phyloP scores from a whole-genome alignment of 2,888 invertebrate species.

The Pyrocoelia pectoralis region DNA sequence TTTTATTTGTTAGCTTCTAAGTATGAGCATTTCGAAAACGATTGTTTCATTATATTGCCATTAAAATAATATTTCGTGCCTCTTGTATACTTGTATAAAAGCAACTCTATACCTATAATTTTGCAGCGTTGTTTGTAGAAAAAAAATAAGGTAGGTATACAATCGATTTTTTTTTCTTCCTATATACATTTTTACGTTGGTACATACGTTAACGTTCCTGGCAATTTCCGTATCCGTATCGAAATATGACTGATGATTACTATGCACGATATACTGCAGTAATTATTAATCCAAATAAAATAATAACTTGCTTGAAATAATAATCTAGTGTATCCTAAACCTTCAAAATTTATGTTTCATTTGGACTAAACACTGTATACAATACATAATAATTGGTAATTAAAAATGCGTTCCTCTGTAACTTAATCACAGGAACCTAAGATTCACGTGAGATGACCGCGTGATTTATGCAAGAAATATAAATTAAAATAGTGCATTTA shows the following conservation, averaged over 20 bases:
- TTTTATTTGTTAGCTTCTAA: conserved; percentile 21
- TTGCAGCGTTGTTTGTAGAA: conserved; percentile 46
- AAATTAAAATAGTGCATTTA: too few species aligned
- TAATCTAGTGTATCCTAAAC: too few species aligned
- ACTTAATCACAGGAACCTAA: too few species aligned
- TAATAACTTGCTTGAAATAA: too few species aligned
- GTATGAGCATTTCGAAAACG: conserved; percentile 22
- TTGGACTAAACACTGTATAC: too few species aligned
- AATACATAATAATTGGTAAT: too few species aligned
- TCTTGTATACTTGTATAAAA: conserved; percentile 28
- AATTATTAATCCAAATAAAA: too few species aligned
- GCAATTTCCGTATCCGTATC: conserved; percentile 59
- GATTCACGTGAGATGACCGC: too few species aligned
- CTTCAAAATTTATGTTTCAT: too few species aligned
- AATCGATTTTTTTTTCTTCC: conserved; percentile 52
- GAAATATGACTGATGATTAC: conserved; percentile 59
- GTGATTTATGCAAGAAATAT: too few species aligned
- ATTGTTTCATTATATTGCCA: conserved; percentile 35
- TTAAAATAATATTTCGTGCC: conserved; percentile 34
- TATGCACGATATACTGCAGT: conserved; percentile 59
- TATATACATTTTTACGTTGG: background rate
- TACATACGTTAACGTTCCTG: conserved; percentile 41
- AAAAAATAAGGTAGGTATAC: conserved; percentile 48
- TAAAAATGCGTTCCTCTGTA: too few species aligned
- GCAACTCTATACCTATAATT: conserved; percentile 53